These are phyloP conservation scores for Spongilla lacustris DNA, from an alignment of 37 sponge, comb jelly and placozoan genomes.

Conservation along the genomic window DNA sequence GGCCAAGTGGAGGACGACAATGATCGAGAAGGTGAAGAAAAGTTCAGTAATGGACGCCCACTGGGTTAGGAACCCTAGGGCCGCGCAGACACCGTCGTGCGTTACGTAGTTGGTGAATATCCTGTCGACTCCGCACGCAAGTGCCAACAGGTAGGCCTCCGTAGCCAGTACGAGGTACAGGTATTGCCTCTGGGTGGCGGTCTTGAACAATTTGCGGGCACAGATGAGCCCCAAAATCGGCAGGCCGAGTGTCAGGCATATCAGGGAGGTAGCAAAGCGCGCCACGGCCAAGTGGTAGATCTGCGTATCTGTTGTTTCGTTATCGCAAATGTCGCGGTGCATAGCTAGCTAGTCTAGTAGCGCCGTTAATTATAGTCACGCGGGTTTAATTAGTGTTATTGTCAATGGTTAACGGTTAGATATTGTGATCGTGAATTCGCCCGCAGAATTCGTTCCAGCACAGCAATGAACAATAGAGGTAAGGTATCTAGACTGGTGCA, in stretches of 20 bases:
- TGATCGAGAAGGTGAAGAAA: background rate
- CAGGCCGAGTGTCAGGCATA: background rate
- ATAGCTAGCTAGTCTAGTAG: background rate
- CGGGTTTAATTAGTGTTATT: too few species aligned
- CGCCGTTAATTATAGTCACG: too few species aligned
- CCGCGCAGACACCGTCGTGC: background rate
- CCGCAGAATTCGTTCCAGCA: too few species aligned
- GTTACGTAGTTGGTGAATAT: background rate
- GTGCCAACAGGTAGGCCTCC: background rate
- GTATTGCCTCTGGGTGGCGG: background rate
- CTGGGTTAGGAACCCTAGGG: background rate
- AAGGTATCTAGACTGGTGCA: too few species aligned
- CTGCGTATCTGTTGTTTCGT: background rate
- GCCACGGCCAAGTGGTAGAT: background rate
- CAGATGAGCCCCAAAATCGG: background rate
- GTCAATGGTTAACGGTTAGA: too few species aligned
- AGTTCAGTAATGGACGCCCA: background rate
- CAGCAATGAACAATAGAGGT: too few species aligned
- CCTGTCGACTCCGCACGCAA: background rate
- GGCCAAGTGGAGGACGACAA: background rate
- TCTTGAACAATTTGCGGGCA: background rate
- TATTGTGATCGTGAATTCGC: too few species aligned
- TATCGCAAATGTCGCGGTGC: background rate
- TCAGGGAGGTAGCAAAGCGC: background rate
- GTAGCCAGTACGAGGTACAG: background rate